These are phyloP conservation scores for Muscicapa comitata DNA, from an alignment of 2,797 vertebrate genomes.

Conservation along the genomic window DNA sequence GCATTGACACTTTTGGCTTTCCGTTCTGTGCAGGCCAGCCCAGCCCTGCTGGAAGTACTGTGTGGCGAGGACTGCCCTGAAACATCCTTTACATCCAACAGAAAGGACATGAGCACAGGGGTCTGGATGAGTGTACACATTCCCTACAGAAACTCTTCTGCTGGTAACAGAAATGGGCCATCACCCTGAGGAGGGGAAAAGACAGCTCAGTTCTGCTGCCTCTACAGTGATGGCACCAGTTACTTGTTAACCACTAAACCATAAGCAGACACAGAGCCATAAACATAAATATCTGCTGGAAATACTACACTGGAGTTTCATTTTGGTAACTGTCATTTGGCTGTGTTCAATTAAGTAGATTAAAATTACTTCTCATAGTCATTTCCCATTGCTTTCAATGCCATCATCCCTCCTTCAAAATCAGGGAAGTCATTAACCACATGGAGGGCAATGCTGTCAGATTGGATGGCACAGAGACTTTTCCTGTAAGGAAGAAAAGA, in stretches of 20 bases:
- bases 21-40: background rate
- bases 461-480: background rate
- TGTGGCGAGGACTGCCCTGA: background rate
- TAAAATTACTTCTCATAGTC: background rate
- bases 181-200: background rate
- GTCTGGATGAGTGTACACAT: background rate
- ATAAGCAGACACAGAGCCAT: background rate
- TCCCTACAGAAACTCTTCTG: background rate
- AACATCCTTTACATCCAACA: background rate
- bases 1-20: rapidly evolving
- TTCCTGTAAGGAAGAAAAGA: background rate
- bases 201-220: background rate
- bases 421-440: background rate
- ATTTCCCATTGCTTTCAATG: background rate
- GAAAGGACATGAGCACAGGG: background rate
- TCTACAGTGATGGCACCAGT: background rate
- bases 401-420: background rate
- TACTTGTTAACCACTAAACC: background rate
- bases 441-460: background rate
- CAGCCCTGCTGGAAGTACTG: background rate
- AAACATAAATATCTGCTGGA: background rate
- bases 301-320: background rate
- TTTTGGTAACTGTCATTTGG: background rate
- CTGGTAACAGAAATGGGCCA: background rate
- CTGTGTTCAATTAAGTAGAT: background rate